A percentile compares a stretch with the other conserved stretches of the same genome.
Conservation (phyloP, 64 coral and sea anemone genomes). For the Pocillopora verrucosa region DNA sequence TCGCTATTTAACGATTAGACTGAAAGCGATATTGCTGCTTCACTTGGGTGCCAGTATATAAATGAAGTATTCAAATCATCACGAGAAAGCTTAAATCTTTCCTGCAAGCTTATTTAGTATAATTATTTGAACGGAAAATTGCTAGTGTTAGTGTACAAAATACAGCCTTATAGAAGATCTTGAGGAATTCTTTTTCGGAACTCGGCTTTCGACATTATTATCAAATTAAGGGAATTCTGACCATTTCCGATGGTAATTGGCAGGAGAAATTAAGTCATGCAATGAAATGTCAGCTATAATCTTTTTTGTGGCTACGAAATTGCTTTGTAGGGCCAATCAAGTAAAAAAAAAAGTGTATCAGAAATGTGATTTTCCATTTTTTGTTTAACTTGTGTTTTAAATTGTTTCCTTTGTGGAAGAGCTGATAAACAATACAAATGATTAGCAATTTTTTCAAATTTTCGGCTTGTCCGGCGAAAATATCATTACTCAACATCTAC, state of each 20-base stretch:
- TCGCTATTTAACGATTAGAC: too few relatives aligned
- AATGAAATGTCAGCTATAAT: background rate
- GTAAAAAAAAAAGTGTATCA: background rate
- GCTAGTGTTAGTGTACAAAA: too few relatives aligned
- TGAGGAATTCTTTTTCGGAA: background rate
- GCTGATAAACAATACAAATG: background rate
- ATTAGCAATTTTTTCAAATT: background rate
- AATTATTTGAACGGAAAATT: background rate
- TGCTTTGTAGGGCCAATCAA: background rate
- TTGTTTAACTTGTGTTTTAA: background rate
- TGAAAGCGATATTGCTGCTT: too few relatives aligned
- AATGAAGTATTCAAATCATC: too few relatives aligned
- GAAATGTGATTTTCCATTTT: background rate
- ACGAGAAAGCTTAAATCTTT: too few relatives aligned
- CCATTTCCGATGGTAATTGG: background rate
- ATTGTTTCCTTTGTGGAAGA: background rate
- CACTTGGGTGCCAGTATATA: too few relatives aligned
- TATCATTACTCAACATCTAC: background rate
- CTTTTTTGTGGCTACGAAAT: background rate
- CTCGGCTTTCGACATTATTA: conserved; percentile 6
- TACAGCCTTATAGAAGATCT: background rate
- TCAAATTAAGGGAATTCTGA: background rate
- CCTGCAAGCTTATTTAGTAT: too few relatives aligned
- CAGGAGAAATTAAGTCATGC: background rate
- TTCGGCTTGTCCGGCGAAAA: background rate